Percentiles rank a stretch among this genome's conserved stretches.
phyloP scores from a whole-genome alignment of 2,113 vertebrate genomes.

The Egretta garzetta region DNA sequence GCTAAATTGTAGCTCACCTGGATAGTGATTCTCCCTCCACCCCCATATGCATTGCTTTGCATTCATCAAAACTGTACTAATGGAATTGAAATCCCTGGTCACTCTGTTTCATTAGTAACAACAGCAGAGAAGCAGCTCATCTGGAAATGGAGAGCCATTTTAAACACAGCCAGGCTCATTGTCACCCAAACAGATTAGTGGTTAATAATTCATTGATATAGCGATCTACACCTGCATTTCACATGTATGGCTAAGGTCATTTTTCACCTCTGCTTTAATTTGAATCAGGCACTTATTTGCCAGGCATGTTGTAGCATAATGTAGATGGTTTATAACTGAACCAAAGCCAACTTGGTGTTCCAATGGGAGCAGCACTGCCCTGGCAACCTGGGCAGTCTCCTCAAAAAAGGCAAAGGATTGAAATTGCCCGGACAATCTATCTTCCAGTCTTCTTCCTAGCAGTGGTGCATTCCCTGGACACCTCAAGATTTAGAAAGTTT shows the following conservation, averaged over 20 bases:
- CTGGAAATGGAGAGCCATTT: background rate
- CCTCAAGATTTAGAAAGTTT: background rate
- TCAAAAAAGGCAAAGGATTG: background rate
- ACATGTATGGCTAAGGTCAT: background rate
- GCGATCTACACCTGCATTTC: background rate
- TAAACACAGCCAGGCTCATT: background rate
- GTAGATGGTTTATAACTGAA: background rate
- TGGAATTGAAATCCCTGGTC: background rate
- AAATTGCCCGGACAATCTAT: background rate
- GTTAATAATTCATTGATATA: background rate
- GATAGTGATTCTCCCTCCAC: background rate
- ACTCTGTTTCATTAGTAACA: background rate
- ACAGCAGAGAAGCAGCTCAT: background rate
- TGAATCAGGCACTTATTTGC: background rate
- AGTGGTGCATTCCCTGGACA: background rate
- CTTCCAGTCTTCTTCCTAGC: background rate
- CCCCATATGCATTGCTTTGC: background rate
- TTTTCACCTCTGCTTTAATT: slow-evolving; percentile 14
- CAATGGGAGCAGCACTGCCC: background rate
- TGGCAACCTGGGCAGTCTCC: background rate
- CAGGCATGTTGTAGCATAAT: background rate
- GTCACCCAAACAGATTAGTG: background rate
- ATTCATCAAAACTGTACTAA: background rate
- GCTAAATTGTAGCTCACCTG: background rate
- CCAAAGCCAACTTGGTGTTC: background rate